Evolutionary conservation across 2,113 vertebrate genomes (phyloP).

Genomic region (Gymnogyps californianus): DNA sequence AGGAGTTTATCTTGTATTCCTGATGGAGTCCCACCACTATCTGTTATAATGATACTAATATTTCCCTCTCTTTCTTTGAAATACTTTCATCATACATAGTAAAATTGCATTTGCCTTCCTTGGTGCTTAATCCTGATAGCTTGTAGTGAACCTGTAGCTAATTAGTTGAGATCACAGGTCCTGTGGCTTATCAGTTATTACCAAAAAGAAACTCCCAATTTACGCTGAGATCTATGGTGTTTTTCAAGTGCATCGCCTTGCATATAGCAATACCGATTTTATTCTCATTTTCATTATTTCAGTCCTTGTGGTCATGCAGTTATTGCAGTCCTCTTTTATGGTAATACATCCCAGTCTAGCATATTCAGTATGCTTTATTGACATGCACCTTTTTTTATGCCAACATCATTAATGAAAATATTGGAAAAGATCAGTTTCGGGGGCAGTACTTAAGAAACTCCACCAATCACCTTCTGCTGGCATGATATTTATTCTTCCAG

Average conservation of each 20-base stretch:
- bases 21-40: background rate
- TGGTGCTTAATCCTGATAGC: background rate
- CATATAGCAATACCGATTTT: background rate
- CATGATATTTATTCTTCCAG: background rate
- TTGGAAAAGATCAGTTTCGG: background rate
- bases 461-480: background rate
- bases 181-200: background rate
- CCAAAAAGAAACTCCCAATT: background rate
- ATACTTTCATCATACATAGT: background rate
- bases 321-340: background rate
- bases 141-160: background rate
- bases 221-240: fast-evolving
- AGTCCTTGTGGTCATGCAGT: background rate
- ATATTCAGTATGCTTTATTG: background rate
- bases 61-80: background rate
- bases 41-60: background rate
- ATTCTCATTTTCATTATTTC: background rate
- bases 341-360: background rate
- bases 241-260: background rate
- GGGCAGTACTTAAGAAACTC: background rate
- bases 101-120: background rate
- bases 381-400: background rate
- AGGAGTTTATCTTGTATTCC: background rate
- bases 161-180: background rate
- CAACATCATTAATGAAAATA: background rate